phyloP scores from a whole-genome alignment of 2,113 vertebrate species.

The Semnopithecus entellus region DNA sequence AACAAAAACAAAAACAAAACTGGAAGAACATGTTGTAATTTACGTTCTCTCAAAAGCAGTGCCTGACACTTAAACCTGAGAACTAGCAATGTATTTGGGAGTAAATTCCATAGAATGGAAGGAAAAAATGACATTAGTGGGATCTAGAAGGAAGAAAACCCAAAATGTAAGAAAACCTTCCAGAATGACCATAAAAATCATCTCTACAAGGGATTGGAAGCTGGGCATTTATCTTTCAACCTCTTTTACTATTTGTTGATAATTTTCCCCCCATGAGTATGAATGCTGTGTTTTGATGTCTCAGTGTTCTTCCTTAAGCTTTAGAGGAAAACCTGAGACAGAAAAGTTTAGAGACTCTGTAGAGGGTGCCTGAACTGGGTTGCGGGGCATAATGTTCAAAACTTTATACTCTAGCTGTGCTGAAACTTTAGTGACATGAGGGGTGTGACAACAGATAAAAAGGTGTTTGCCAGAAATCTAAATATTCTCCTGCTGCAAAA shows the following conservation, averaged over 20 bases:
- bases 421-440: constrained; percentile 28
- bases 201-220: background rate
- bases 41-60: background rate
- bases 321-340: background rate
- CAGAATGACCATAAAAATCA: background rate
- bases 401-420: background rate
- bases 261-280: background rate
- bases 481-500: background rate
- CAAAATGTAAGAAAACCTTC: background rate
- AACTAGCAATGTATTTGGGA: background rate
- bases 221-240: background rate
- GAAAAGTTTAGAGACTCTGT: background rate
- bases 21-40: background rate
- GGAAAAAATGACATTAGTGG: background rate
- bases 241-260: background rate
- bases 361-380: background rate
- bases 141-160: background rate
- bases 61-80: background rate
- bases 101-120: background rate
- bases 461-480: background rate
- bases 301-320: background rate
- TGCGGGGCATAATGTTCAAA: background rate
- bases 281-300: background rate
- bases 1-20: background rate
- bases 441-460: background rate